Evolutionary conservation across 1,140 invertebrate genomes (phyloP), one percentile per base, ranked within the genome.

Genomic region (Sarcophaga peregrina): DNA sequence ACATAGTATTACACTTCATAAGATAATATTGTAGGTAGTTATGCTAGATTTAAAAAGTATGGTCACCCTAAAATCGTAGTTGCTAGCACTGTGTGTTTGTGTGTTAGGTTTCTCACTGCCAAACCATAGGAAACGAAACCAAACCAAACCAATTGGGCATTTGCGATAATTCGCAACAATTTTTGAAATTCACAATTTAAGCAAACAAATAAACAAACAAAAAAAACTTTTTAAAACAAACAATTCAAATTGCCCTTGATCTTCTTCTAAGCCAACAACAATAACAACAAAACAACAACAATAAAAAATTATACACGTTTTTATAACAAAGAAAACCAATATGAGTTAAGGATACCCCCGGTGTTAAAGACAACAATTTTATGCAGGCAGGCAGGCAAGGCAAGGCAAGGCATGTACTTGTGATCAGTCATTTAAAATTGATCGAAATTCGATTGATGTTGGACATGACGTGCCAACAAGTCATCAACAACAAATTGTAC

Each of bases 391-490:
- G 25, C n/a, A n/a, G n/a, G n/a, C n/a, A n/a, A n/a, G n/a, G n/a
- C n/a, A n/a, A n/a, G n/a, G n/a, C n/a, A n/a, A n/a, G n/a, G n/a
- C n/a, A n/a, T 20, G n/a, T 68, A 68, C 17, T 68, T 68, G 62
- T 68, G 62, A 68, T 68, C 62, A 68, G 62, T 68, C 62, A 68
- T 68, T 68, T 68, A 20, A 68, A 68, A 68, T 68, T 68, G 62
- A 68, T 68, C 62, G 17, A 17, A 68, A 68, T 20, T 68, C 62
- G 62, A 68, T 68, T 68, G 62, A 68, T 68, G 62, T 68, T 17
- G 17, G 9, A 68, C 62, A 68, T 68, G 62, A 25, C 62, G 17
- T 68, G 62, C 62, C 62, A 68, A 68, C 62, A 68, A 68, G 62
- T 68, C 17, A 68, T 68, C 62, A 68, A 68, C 62, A 68, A 20